Conservation (phyloP, 2,113 vertebrate species). For the Syngnathus scovelli region DNA sequence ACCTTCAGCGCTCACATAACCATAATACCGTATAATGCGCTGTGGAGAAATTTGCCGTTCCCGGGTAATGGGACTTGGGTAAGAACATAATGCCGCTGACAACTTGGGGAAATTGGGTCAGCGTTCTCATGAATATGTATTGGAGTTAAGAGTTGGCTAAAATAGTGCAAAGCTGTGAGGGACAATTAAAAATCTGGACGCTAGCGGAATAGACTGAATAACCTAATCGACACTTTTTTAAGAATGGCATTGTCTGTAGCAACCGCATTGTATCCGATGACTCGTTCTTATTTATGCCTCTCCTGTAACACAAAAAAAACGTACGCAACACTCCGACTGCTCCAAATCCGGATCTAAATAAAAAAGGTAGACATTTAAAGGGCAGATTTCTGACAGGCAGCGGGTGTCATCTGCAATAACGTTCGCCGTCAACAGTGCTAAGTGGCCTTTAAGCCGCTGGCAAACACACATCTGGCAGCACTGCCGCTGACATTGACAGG, state of each 20-base stretch:
- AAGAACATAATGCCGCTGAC: constrained; percentile 44
- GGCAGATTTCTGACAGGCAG: background rate
- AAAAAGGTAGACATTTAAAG: no score
- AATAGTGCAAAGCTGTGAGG: constrained; percentile 15
- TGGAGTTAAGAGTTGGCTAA: constrained; percentile 26
- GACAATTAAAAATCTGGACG: constrained; percentile 5
- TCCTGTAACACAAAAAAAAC: no score
- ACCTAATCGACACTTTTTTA: background rate
- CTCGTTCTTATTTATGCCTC: no score
- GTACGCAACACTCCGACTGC: no score
- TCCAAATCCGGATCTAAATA: no score
- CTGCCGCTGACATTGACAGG: background rate
- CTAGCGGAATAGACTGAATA: background rate
- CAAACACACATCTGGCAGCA: background rate
- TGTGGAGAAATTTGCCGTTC: constrained; percentile 51
- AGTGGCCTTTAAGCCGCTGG: constrained; percentile 3
- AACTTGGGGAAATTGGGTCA: constrained; percentile 37
- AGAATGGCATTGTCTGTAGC: background rate
- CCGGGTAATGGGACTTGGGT: constrained; percentile 48
- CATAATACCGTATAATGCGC: constrained; percentile 44
- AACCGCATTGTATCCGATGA: no score
- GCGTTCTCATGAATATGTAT: constrained; percentile 51
- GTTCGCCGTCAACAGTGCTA: background rate
- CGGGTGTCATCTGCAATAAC: background rate
- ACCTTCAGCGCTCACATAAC: constrained; percentile 48